Evolutionary conservation across 2,113 vertebrate species (phyloP).

Genomic region (Pachycephala philippinensis): DNA sequence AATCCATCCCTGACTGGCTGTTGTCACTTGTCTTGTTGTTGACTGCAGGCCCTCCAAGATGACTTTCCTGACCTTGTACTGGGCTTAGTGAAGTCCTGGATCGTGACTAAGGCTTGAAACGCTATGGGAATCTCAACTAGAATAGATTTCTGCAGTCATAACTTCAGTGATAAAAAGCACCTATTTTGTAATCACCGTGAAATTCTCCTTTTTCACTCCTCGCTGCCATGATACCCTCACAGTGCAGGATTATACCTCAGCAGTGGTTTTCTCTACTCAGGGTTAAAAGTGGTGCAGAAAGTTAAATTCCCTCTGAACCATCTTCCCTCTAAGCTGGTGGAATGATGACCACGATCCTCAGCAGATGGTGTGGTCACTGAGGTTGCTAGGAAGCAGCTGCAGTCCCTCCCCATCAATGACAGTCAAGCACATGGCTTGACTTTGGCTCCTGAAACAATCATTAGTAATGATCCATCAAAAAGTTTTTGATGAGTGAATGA

Average conservation of each 20-base stretch:
- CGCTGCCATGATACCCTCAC: rapidly evolving
- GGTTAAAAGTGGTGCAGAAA: neutral
- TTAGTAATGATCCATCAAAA: constrained; percentile 56
- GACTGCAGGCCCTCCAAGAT: neutral
- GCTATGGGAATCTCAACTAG: rapidly evolving
- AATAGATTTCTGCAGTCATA: neutral
- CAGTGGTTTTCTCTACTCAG: neutral
- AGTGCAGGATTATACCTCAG: neutral
- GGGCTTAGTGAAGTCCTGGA: neutral
- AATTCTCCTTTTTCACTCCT: neutral
- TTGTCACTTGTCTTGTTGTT: neutral
- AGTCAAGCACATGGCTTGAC: neutral
- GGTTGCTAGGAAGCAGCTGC: neutral
- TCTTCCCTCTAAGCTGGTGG: neutral
- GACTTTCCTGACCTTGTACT: neutral
- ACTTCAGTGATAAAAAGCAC: neutral
- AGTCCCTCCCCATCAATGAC: neutral
- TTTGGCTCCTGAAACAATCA: constrained; percentile 1
- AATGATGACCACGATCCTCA: neutral
- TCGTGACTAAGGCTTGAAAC: neutral
- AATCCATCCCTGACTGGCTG: neutral
- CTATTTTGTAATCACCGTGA: neutral
- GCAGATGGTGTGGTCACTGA: neutral
- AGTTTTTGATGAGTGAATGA: constrained; percentile 71
- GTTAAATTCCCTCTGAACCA: neutral